Conservation (phyloP, 2,113 vertebrate genomes). For the Pollachius pollachius region DNA sequence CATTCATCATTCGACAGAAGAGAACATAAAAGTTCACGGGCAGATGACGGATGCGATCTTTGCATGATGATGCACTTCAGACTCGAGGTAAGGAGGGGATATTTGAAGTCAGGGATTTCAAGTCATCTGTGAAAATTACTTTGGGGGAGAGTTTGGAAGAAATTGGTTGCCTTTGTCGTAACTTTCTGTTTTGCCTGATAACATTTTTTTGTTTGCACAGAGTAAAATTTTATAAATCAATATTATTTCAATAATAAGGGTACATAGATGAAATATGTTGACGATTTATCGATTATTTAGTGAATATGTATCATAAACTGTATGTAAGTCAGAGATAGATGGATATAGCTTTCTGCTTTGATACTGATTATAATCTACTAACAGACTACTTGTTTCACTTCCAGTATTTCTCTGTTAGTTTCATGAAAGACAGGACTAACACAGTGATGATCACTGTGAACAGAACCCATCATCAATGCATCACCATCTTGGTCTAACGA, state of each 20-base stretch:
- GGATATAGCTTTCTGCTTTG: too few species aligned
- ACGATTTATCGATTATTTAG: background rate
- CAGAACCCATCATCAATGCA: too few species aligned
- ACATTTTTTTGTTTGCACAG: too few species aligned
- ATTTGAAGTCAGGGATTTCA: constrained; percentile 38
- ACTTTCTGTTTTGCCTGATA: too few species aligned
- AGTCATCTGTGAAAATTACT: constrained; percentile 40
- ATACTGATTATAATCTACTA: too few species aligned
- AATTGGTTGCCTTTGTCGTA: background rate
- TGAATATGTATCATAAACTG: background rate
- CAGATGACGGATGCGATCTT: constrained; percentile 50
- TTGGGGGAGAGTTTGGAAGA: background rate
- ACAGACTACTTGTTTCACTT: too few species aligned
- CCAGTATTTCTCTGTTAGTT: too few species aligned
- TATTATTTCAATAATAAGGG: background rate
- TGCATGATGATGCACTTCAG: constrained; percentile 20
- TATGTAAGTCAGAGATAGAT: too few species aligned
- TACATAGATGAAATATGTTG: background rate
- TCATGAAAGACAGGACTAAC: too few species aligned
- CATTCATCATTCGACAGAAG: constrained; percentile 54
- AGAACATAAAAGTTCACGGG: constrained; percentile 17
- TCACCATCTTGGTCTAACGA: too few species aligned
- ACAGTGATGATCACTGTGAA: too few species aligned
- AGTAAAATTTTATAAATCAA: background rate
- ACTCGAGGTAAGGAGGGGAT: constrained; percentile 47